These are phyloP conservation scores for Hermatobates lingyangjiaoensis DNA, from an alignment of 1,140 invertebrate genomes.

Conservation along the genomic window DNA sequence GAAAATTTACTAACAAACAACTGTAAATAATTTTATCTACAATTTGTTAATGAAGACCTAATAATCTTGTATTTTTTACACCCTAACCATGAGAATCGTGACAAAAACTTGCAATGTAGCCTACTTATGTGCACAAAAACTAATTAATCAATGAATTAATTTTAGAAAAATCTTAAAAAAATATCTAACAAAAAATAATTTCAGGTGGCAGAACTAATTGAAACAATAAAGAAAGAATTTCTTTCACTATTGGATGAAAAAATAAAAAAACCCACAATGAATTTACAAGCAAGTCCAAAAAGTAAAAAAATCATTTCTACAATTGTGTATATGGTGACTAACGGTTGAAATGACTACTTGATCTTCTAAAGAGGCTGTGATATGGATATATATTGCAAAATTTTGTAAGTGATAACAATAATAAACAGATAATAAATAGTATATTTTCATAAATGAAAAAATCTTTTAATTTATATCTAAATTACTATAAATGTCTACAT, in stretches of 20 bases:
- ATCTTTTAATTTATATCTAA: background rate
- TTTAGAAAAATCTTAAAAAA: too few species aligned
- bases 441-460: background rate
- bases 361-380: background rate
- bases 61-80: too few species aligned
- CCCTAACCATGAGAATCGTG: too few species aligned
- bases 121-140: too few species aligned
- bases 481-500: too few species aligned
- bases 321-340: slow-evolving; percentile 33
- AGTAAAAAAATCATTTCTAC: slow-evolving; percentile 58
- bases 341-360: slow-evolving; percentile 8
- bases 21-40: too few species aligned
- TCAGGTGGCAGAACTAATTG: slow-evolving; percentile 53
- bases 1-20: too few species aligned
- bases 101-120: too few species aligned
- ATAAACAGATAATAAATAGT: background rate
- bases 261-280: slow-evolving; percentile 56
- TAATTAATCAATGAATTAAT: too few species aligned
- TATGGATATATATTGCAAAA: too few species aligned
- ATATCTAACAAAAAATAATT: too few species aligned
- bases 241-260: slow-evolving; percentile 57
- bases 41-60: too few species aligned
- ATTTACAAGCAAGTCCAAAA: slow-evolving; percentile 50
- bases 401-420: background rate
- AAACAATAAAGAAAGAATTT: slow-evolving; percentile 50